Percentiles rank a stretch among this genome's conserved stretches.
These are phyloP conservation scores for Sarcophilus harrisii DNA, from an alignment of 2,797 vertebrate genomes.

Conservation along the genomic window DNA sequence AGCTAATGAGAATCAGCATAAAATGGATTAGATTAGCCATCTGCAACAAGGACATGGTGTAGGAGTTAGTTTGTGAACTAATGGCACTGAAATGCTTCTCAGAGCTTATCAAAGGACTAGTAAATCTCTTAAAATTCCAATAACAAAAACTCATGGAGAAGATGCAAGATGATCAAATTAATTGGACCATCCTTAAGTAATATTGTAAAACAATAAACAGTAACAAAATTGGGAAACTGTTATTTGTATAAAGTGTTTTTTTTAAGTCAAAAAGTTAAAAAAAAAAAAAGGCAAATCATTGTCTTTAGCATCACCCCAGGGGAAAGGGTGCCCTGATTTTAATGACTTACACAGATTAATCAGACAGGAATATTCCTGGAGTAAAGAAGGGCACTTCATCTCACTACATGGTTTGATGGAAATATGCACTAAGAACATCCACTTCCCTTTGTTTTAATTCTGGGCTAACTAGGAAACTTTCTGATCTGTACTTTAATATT, in stretches of 20 bases:
- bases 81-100: neutral
- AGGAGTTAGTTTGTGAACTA: neutral
- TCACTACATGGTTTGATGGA: neutral
- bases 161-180: neutral
- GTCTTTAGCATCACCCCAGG: neutral
- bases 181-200: neutral
- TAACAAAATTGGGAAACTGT: neutral
- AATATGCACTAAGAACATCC: neutral
- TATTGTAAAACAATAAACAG: neutral
- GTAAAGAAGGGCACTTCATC: neutral
- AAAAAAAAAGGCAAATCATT: neutral
- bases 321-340: neutral
- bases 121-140: neutral
- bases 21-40: neutral
- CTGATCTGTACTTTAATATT: neutral
- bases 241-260: neutral
- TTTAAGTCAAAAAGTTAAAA: neutral
- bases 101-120: neutral
- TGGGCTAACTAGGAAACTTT: neutral
- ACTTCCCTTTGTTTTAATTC: neutral
- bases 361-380: neutral
- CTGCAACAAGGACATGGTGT: neutral
- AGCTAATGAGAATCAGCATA: neutral
- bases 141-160: neutral
- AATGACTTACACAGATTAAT: neutral